phyloP scores from a whole-genome alignment of 2,797 vertebrate genomes.

The Squalus acanthias region DNA sequence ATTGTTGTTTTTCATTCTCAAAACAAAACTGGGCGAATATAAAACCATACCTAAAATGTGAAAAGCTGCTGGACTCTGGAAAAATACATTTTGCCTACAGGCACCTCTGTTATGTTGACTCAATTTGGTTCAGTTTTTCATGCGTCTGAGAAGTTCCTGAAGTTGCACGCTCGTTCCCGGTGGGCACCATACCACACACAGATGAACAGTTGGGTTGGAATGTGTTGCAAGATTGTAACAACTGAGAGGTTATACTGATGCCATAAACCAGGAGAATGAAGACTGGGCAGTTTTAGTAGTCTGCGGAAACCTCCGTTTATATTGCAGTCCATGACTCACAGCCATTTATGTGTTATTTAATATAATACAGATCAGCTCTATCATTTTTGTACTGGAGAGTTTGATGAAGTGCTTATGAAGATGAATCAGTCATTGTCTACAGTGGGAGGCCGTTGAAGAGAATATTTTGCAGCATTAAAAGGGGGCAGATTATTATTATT shows the following conservation, averaged over 20 bases:
- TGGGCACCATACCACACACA: not conserved
- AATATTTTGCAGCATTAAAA: not conserved
- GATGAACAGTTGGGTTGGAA: conserved; percentile 7
- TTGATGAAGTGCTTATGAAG: not conserved
- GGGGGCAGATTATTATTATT: not conserved
- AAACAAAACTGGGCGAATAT: too few species aligned
- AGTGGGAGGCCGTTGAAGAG: not conserved
- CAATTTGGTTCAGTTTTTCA: not conserved
- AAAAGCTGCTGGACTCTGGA: not conserved
- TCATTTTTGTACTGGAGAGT: not conserved
- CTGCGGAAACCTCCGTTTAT: not conserved
- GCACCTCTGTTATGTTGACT: not conserved
- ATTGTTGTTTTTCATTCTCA: not conserved
- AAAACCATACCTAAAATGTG: not conserved
- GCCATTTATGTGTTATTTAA: not conserved
- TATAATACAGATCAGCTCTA: not conserved
- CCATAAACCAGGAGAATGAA: conserved; percentile 4
- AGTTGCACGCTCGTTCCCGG: not conserved
- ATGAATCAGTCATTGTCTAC: not conserved
- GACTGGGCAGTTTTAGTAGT: not conserved
- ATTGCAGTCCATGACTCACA: not conserved
- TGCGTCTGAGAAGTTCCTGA: not conserved
- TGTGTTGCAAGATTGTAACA: not conserved
- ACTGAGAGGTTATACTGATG: not conserved
- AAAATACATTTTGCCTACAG: not conserved